Percentiles rank a stretch among this genome's conserved stretches.
These are phyloP conservation scores for Ormyrus labotus DNA, from an alignment of 2,888 invertebrate genomes.

Conservation along the genomic window DNA sequence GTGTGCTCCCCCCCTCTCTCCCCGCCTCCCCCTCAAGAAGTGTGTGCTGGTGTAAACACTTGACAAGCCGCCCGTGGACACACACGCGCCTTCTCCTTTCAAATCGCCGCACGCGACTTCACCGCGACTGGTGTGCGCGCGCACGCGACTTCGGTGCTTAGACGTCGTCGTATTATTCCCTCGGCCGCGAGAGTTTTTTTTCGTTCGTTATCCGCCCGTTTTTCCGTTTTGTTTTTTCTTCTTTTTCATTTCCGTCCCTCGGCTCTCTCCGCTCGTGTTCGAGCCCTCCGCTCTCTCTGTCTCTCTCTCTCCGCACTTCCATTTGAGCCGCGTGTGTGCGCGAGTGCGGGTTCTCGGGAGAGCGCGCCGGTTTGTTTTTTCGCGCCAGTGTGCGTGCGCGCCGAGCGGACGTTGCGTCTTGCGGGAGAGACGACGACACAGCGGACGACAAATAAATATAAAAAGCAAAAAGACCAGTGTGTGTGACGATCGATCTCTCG, in stretches of 20 bases:
- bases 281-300: background rate
- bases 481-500: too few species aligned
- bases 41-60: too few species aligned
- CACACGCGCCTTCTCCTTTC: background rate
- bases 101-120: conserved; percentile 26
- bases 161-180: background rate
- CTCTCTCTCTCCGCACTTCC: background rate
- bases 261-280: background rate
- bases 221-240: background rate
- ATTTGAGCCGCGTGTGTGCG: conserved; percentile 14
- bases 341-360: conserved; percentile 8
- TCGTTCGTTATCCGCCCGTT: background rate
- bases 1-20: too few species aligned
- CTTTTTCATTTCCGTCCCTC: background rate
- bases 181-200: conserved; percentile 13
- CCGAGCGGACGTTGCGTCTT: background rate
- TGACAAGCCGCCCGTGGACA: too few species aligned
- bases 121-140: background rate
- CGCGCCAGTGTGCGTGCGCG: background rate
- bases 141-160: background rate
- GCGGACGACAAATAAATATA: too few species aligned
- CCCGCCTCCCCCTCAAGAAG: too few species aligned
- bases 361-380: background rate
- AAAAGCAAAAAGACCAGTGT: too few species aligned
- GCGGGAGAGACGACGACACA: too few species aligned